Evolutionary conservation across 1,140 invertebrate genomes (phyloP).

Genomic region (Nixonia krombeini): DNA sequence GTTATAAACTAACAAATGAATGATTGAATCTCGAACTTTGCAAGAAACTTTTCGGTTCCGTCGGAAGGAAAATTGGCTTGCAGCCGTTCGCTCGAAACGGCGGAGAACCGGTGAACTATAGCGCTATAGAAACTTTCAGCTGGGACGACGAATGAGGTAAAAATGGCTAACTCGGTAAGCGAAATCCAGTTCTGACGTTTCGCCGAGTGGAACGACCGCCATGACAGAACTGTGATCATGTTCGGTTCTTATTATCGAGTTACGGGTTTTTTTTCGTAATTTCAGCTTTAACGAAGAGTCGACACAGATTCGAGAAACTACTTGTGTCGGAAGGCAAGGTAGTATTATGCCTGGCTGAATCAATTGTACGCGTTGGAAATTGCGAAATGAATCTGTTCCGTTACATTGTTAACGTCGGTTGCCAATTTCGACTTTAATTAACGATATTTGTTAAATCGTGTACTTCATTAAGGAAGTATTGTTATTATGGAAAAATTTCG

Average conservation of each 20-base stretch:
- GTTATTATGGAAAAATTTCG: too few relatives aligned
- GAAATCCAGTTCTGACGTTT: constrained; percentile 10
- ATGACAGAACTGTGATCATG: not conserved
- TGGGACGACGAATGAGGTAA: constrained; percentile 4
- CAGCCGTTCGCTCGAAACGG: constrained; percentile 2
- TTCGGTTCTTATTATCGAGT: not conserved
- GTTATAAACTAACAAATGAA: constrained; percentile 19
- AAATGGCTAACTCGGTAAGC: constrained; percentile 22
- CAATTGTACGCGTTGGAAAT: too few relatives aligned
- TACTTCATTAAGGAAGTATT: too few relatives aligned
- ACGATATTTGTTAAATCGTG: too few relatives aligned
- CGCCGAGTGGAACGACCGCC: not conserved
- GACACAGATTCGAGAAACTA: too few relatives aligned
- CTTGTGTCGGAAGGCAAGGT: too few relatives aligned
- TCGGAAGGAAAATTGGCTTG: constrained; percentile 19
- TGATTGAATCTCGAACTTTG: constrained; percentile 23
- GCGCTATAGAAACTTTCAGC: constrained; percentile 3
- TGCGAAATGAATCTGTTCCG: too few relatives aligned
- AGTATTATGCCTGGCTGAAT: too few relatives aligned
- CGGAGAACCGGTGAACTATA: constrained; percentile 10
- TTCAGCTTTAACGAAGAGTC: too few relatives aligned
- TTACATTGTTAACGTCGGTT: too few relatives aligned
- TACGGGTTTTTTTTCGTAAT: too few relatives aligned
- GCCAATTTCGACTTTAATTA: too few relatives aligned
- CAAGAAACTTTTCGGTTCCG: constrained; percentile 19